Percentiles rank a stretch among this genome's conserved stretches.
phyloP scores from a whole-genome alignment of 30 jellyfish, hydroid and myxozoan species.

The Sanderia malayensis region DNA sequence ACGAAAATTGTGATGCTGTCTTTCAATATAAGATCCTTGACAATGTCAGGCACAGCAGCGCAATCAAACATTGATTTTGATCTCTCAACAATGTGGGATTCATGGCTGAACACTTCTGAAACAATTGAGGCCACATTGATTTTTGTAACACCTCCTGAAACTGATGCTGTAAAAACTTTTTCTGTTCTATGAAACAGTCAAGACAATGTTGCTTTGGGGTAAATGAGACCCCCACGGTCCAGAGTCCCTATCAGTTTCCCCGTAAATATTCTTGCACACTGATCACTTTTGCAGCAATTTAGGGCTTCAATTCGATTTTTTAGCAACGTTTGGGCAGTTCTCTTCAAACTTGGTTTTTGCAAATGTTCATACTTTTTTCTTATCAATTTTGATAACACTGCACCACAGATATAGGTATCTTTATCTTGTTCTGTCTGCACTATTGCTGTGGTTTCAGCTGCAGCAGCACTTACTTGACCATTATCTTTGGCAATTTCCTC shows the following conservation, averaged over 20 bases:
- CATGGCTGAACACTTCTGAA: constrained; percentile 7
- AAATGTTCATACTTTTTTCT: constrained; percentile 13
- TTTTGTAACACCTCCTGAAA: constrained; percentile 14
- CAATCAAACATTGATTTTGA: constrained; percentile 19
- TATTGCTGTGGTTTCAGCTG: constrained; percentile 1
- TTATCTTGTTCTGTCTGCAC: constrained; percentile 12
- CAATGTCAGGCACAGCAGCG: background rate
- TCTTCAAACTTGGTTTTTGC: background rate
- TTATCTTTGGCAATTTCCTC: constrained; percentile 31
- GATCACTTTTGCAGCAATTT: constrained; percentile 33
- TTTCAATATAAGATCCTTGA: constrained; percentile 6
- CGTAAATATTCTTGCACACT: background rate
- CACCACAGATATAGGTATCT: constrained; percentile 29
- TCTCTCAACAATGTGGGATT: background rate
- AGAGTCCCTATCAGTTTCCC: constrained; percentile 2
- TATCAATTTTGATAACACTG: constrained; percentile 21
- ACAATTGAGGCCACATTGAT: constrained; percentile 37
- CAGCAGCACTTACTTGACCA: background rate
- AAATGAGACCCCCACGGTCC: constrained; percentile 32
- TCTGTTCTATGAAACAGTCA: constrained; percentile 1
- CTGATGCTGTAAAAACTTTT: background rate
- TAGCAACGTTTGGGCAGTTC: background rate
- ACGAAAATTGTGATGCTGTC: constrained; percentile 13
- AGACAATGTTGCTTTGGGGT: constrained; percentile 22
- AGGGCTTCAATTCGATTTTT: constrained; percentile 10